Evolutionary conservation across 30 jellyfish, hydroid and myxozoan genomes (phyloP).

Genomic region (Cassiopea andromeda): DNA sequence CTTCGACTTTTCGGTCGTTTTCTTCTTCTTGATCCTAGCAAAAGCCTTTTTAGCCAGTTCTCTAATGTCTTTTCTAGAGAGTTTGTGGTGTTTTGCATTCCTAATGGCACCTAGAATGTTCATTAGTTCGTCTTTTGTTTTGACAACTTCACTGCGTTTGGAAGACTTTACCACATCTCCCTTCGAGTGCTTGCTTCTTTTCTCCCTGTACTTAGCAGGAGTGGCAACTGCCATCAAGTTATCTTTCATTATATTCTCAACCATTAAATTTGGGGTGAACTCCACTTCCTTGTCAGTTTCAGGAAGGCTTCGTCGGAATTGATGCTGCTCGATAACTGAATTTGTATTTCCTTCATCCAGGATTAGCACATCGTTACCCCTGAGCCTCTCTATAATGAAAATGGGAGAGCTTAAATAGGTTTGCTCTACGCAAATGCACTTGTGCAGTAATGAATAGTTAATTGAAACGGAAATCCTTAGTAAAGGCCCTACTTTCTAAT

Average conservation of each 20-base stretch:
- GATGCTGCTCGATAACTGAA: slow-evolving; percentile 35
- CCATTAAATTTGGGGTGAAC: slow-evolving; percentile 30
- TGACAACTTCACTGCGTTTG: slow-evolving; percentile 18
- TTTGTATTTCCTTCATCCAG: slow-evolving; percentile 68
- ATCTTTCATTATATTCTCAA: slow-evolving; percentile 58
- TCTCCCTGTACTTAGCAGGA: slow-evolving; percentile 64
- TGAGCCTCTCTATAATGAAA: slow-evolving; percentile 17
- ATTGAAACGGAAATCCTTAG: too few species aligned
- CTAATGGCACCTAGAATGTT: slow-evolving; percentile 78
- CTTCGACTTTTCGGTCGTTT: slow-evolving; percentile 10
- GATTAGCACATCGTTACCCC: neutral
- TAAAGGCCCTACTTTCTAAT: too few species aligned
- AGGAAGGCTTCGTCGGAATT: slow-evolving; percentile 55
- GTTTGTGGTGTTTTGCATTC: slow-evolving; percentile 84
- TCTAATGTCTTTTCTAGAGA: slow-evolving; percentile 94
- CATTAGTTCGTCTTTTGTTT: slow-evolving; percentile 81
- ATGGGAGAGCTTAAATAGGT: neutral
- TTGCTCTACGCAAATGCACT: neutral
- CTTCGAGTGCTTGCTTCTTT: slow-evolving; percentile 62
- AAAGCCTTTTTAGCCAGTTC: slow-evolving; percentile 95
- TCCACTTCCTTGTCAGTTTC: slow-evolving; percentile 37
- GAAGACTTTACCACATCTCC: slow-evolving; percentile 5
- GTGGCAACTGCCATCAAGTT: slow-evolving; percentile 89
- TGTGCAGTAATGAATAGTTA: too few species aligned
- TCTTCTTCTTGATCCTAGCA: slow-evolving; percentile 70